Percentiles rank a stretch among this genome's conserved stretches.
phyloP scores from a whole-genome alignment of 2,113 vertebrate species.

The Romanogobio albipinnatus region DNA sequence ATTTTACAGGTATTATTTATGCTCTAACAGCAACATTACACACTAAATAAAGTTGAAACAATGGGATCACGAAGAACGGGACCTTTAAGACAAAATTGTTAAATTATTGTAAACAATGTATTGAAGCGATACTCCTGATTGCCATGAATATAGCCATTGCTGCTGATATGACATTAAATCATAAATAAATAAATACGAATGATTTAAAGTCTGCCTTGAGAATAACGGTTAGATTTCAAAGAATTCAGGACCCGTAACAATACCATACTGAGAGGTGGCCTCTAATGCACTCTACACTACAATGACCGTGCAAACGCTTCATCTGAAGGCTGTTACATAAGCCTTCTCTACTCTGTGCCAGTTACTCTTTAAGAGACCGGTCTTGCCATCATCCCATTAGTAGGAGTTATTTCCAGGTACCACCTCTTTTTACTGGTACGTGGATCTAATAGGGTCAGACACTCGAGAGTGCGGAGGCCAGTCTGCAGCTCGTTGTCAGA shows the following conservation, averaged over 20 bases:
- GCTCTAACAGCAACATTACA: no score
- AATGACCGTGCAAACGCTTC: not conserved
- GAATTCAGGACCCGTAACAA: not conserved
- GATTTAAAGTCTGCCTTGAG: not conserved
- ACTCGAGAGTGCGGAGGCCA: not conserved
- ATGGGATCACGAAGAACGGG: no score
- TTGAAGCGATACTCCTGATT: no score
- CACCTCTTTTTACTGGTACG: slow-evolving; percentile 22
- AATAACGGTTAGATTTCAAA: not conserved
- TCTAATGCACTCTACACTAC: not conserved
- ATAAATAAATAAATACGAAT: not conserved
- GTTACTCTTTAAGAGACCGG: slow-evolving; percentile 15
- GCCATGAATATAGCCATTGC: no score
- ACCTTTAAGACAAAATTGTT: no score
- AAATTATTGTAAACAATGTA: no score
- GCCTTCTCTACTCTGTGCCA: slow-evolving; percentile 19
- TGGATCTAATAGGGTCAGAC: slow-evolving; percentile 47
- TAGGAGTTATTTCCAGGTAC: slow-evolving; percentile 46
- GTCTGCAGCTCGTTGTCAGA: not conserved
- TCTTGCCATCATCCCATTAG: slow-evolving; percentile 52
- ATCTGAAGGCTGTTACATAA: slow-evolving; percentile 32
- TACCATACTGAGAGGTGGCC: not conserved
- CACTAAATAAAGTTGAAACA: no score
- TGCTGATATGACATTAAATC: no score
- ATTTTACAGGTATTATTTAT: no score